Base-by-base conservation (phyloP, 2,888 invertebrate species). In the Galeopsomyia nigrocyanea region DNA sequence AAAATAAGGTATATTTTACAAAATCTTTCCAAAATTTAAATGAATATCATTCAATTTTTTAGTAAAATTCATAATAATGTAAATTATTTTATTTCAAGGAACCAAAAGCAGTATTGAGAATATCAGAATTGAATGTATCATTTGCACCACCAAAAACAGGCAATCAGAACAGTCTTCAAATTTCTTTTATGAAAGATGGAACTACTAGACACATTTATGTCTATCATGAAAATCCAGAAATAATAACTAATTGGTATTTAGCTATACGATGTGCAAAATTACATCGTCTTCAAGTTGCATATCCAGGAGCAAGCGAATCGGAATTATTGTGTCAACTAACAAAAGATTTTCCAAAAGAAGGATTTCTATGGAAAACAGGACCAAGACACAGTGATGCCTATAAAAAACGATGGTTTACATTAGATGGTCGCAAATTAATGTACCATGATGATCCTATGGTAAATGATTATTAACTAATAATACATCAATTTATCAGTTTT, bases 391-490 rank as follows among this genome's bases (percentile, higher is more conserved):
- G 91, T 5, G 96, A 96, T 82, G 93, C 93, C 0, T 96, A 94
- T 83, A 92, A 94, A 78, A 92, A 93, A 78, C 88, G 96, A 61
- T 97, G 96, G 96, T 96, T 96, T 84, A 95, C 95, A 0, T 86
- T 97, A 56, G 96, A 96, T 80, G 93, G 94, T 80, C 90, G 96
- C 76, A 96, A 95, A 84, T 88, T 97, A n/a, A 96, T 96, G 95
- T 97, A 97, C 82, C 95, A 95, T 81, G 94, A 95, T 82, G 94
- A 95, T 81, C 93, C 94, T 1, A 87, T 96, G 84, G 90, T 90
- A 82, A 81, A 83, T 79, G 22, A 53, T 56, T 58, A 21, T 62
- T 49, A 14, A 17, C n/a, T 3, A 14, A 26, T 26, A 26, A 26
- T 26, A 26, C 26, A 26, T 39, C 39, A 39, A 39, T 39, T 7